A percentile compares a stretch with the other conserved stretches of the same genome.
Conservation (phyloP, 2,113 vertebrate species). For the Azemiops feae region DNA sequence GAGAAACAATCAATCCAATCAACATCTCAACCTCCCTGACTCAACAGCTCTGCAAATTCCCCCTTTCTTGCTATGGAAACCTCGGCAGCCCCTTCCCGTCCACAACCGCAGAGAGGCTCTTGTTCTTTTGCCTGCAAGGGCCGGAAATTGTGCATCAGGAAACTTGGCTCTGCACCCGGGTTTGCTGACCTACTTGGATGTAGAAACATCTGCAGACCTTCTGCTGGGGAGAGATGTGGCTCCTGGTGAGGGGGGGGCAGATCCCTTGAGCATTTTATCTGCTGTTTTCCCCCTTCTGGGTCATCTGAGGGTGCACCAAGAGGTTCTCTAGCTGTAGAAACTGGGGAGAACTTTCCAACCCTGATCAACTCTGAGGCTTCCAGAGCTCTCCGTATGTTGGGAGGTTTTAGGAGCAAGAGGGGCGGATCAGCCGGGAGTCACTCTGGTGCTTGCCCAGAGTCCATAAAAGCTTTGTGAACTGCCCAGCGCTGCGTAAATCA, state of each 20-base stretch:
- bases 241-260: not conserved
- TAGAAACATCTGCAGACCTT: not conserved
- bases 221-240: not conserved
- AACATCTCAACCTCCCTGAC: not conserved
- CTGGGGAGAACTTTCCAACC: not conserved
- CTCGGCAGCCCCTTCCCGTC: not conserved
- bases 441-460: not conserved
- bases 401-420: not conserved
- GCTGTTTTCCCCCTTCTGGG: not conserved
- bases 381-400: not conserved
- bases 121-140: not conserved
- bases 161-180: not conserved
- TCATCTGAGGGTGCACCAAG: not conserved
- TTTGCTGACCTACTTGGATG: not conserved
- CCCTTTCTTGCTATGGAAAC: not conserved
- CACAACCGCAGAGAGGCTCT: too few relatives aligned
- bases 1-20: not conserved
- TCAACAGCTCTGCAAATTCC: not conserved
- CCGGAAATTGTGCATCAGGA: not conserved
- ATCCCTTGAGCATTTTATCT: not conserved
- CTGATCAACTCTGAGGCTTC: not conserved
- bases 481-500: fast-evolving
- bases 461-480: not conserved
- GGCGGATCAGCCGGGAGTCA: not conserved
- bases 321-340: not conserved